Conservation (phyloP, 2,888 invertebrate genomes). For the Tineola bisselliella region DNA sequence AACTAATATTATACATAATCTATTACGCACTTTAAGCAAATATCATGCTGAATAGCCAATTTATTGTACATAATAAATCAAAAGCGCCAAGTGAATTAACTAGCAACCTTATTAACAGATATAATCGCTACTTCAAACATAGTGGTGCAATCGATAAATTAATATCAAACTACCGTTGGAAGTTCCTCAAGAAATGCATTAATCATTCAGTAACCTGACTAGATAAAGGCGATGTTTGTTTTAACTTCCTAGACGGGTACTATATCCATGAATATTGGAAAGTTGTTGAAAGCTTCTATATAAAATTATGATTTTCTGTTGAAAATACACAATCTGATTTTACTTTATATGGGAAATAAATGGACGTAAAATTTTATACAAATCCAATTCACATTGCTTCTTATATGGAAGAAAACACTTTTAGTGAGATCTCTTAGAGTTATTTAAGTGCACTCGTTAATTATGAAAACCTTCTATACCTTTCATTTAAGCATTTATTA, state of each 20-base stretch:
- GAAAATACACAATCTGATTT: no score
- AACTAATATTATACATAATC: slow-evolving; percentile 4
- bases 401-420: no score
- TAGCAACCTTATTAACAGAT: slow-evolving; percentile 7
- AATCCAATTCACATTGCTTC: no score
- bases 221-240: slow-evolving; percentile 31
- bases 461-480: no score
- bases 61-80: slow-evolving; percentile 13
- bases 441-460: no score
- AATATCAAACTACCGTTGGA: slow-evolving; percentile 22
- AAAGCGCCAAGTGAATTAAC: slow-evolving; percentile 9
- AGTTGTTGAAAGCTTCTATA: background rate
- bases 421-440: no score
- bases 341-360: no score
- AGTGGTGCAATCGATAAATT: slow-evolving; percentile 23
- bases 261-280: background rate
- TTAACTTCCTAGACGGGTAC: slow-evolving; percentile 24
- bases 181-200: slow-evolving; percentile 29
- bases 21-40: slow-evolving; percentile 12
- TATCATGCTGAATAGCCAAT: slow-evolving; percentile 7
- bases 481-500: no score
- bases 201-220: slow-evolving; percentile 27
- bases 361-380: no score
- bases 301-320: background rate
- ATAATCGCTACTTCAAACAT: slow-evolving; percentile 17